Evolutionary conservation across 2,113 vertebrate genomes (phyloP).

Genomic region (Jaculus jaculus): DNA sequence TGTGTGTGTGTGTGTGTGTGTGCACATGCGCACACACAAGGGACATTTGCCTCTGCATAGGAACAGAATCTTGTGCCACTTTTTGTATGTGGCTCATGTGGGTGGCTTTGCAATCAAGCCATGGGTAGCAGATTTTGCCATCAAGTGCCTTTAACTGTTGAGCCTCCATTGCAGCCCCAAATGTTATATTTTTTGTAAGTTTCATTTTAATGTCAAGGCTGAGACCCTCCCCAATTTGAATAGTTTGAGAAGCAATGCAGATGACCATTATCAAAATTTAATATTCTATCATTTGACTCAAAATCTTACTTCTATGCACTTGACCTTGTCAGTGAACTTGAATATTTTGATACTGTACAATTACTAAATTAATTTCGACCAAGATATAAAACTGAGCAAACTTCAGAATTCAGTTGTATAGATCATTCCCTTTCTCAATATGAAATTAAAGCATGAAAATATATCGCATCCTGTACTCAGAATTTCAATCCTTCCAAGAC

Average conservation of each 20-base stretch:
- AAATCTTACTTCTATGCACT: not conserved
- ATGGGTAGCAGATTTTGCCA: too few species aligned
- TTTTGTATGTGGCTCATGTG: too few species aligned
- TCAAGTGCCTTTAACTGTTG: too few species aligned
- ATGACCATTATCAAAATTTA: not conserved
- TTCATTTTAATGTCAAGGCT: not conserved
- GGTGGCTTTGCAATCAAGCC: too few species aligned
- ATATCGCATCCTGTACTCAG: not conserved
- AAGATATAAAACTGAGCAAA: not conserved
- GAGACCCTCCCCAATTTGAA: not conserved
- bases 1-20: too few species aligned
- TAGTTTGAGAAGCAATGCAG: not conserved
- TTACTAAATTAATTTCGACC: not conserved
- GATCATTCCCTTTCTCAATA: not conserved
- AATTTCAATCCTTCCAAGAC: accelerated
- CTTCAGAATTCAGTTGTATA: not conserved
- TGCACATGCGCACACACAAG: too few species aligned
- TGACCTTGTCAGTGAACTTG: not conserved
- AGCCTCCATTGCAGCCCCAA: too few species aligned
- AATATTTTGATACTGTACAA: not conserved
- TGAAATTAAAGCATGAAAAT: not conserved
- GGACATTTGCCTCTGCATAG: too few species aligned
- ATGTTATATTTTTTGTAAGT: not conserved
- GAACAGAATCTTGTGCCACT: too few species aligned
- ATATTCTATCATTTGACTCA: not conserved